phyloP scores from a whole-genome alignment of 1,140 invertebrate genomes.

The Phymastichus coffea region DNA sequence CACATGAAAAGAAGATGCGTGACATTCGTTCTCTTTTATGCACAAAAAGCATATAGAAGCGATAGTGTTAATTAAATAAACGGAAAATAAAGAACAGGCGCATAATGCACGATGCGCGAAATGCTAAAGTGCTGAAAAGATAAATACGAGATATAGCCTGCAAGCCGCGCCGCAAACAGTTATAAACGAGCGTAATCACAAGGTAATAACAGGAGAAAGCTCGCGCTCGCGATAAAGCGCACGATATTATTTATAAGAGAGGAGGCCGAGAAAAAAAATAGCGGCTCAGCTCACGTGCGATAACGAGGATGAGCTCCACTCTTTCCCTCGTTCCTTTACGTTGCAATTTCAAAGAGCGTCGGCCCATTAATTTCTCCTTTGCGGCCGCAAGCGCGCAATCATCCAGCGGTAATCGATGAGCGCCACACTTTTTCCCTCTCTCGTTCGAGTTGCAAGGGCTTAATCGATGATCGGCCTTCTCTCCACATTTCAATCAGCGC shows the following conservation, averaged over 20 bases:
- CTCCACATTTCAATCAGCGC: neutral
- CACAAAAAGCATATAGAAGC: too few species aligned
- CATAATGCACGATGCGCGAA: too few species aligned
- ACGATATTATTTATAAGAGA: too few species aligned
- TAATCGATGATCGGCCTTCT: neutral
- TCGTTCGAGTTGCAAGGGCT: neutral
- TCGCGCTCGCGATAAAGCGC: constrained; percentile 43
- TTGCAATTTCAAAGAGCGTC: constrained; percentile 16
- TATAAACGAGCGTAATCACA: constrained; percentile 1
- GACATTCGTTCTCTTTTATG: too few species aligned
- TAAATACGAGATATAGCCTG: too few species aligned
- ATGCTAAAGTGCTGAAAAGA: too few species aligned
- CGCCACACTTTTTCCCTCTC: neutral
- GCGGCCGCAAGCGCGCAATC: neutral
- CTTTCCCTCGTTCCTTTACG: neutral
- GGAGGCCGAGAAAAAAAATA: constrained; percentile 38
- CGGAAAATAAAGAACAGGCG: too few species aligned
- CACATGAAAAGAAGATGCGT: too few species aligned
- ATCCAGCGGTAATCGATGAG: neutral
- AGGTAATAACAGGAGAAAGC: constrained; percentile 26
- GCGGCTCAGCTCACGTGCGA: constrained; percentile 33
- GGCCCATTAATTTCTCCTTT: constrained; percentile 19
- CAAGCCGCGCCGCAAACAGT: neutral
- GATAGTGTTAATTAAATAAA: too few species aligned
- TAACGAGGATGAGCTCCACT: constrained; percentile 29